Evolutionary conservation across 2,113 vertebrate species (phyloP).

Genomic region (Cromileptes altivelis): DNA sequence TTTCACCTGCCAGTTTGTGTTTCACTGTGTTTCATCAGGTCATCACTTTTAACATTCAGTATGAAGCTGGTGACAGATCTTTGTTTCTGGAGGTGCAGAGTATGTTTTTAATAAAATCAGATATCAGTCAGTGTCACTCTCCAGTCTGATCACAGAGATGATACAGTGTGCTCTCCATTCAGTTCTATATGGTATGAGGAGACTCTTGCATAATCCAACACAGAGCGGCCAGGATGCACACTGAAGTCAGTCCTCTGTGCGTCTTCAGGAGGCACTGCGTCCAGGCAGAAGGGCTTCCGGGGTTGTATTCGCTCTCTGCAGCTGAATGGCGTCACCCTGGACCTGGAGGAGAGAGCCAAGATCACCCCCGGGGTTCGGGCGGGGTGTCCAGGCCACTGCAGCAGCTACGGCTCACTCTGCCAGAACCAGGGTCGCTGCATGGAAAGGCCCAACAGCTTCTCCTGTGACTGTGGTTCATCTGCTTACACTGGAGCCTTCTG

Average conservation of each 20-base stretch:
- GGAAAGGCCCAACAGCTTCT: slow-evolving; percentile 90
- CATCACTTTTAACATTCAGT: slow-evolving; percentile 9
- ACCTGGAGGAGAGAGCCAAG: slow-evolving; percentile 91
- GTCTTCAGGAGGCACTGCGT: slow-evolving; percentile 92
- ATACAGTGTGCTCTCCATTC: background rate
- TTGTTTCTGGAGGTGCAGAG: slow-evolving; percentile 3
- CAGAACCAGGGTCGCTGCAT: slow-evolving; percentile 89
- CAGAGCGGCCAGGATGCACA: background rate
- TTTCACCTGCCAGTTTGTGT: slow-evolving; percentile 48
- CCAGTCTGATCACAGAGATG: background rate
- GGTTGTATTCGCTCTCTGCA: slow-evolving; percentile 94
- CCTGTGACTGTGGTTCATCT: slow-evolving; percentile 90
- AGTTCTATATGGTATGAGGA: background rate
- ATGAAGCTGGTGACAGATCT: background rate
- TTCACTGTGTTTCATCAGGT: slow-evolving; percentile 43
- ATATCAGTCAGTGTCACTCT: background rate
- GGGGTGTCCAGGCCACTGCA: slow-evolving; percentile 94
- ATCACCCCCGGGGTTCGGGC: slow-evolving; percentile 93
- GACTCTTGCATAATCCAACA: background rate
- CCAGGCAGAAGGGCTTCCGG: slow-evolving; percentile 94
- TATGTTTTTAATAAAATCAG: background rate
- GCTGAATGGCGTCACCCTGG: slow-evolving; percentile 91
- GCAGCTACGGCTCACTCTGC: slow-evolving; percentile 93
- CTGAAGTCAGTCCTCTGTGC: background rate
- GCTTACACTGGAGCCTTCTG: slow-evolving; percentile 92